Evolutionary conservation across 2,797 vertebrate species (phyloP).

Genomic region (Coilia nasus): DNA sequence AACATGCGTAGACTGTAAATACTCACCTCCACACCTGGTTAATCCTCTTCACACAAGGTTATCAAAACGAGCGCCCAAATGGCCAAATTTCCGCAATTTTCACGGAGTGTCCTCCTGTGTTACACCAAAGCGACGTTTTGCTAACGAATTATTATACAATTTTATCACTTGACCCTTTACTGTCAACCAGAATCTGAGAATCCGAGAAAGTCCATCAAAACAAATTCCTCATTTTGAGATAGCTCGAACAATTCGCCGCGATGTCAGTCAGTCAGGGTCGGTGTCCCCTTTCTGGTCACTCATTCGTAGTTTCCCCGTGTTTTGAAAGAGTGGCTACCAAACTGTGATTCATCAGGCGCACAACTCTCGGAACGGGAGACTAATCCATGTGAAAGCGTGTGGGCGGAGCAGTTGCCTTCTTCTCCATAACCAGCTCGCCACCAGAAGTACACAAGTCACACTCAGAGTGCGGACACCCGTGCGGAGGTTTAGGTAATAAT

Average conservation of each 20-base stretch:
- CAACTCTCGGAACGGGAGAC: slow-evolving; percentile 29
- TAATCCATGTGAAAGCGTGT: slow-evolving; percentile 39
- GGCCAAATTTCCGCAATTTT: not conserved
- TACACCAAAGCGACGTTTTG: not conserved
- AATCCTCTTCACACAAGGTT: slow-evolving; percentile 34
- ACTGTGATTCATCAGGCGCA: slow-evolving; percentile 19
- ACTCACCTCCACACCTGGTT: slow-evolving; percentile 45
- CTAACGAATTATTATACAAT: not conserved
- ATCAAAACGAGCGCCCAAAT: not conserved
- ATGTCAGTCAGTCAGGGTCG: not conserved
- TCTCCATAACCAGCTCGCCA: not conserved
- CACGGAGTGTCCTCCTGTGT: not conserved
- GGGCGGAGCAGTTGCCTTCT: slow-evolving; percentile 39
- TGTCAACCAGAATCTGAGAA: not conserved
- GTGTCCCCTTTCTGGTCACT: not conserved
- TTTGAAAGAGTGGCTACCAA: not conserved
- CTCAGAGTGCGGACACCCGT: not conserved
- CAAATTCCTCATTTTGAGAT: not conserved
- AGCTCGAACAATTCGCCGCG: not conserved
- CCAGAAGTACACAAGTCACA: not conserved
- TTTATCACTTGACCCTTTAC: not conserved
- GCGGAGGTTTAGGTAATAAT: not conserved
- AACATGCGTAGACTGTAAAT: slow-evolving; percentile 21
- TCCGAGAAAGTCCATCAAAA: not conserved
- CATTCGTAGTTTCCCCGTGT: not conserved